Evolutionary conservation across 2,113 vertebrate species (phyloP).

Genomic region (Thamnaconus septentrionalis): DNA sequence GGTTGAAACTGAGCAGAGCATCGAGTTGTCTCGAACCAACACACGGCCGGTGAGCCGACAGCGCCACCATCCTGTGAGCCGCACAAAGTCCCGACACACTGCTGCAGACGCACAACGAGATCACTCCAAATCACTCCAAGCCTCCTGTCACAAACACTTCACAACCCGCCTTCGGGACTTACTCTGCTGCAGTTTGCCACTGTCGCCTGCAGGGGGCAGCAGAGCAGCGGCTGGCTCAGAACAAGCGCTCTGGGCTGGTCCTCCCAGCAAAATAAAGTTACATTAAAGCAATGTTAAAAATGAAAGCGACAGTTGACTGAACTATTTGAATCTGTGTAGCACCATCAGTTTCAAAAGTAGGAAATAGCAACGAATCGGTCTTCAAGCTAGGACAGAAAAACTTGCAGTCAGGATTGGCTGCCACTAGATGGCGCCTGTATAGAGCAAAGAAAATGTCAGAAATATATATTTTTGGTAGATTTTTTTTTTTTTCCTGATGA

Average conservation of each 20-base stretch:
- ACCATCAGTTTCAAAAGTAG: too few relatives aligned
- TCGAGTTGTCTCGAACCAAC: neutral
- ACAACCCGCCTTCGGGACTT: slow-evolving; percentile 49
- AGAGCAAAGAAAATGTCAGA: too few relatives aligned
- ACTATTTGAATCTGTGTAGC: slow-evolving; percentile 5
- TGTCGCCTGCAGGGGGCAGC: slow-evolving; percentile 69
- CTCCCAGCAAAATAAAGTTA: slow-evolving; percentile 21
- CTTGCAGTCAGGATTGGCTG: neutral
- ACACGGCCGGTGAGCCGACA: slow-evolving; percentile 24
- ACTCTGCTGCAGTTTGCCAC: slow-evolving; percentile 68
- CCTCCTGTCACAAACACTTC: neutral
- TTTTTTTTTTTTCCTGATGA: too few relatives aligned
- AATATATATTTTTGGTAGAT: too few relatives aligned
- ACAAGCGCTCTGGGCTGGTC: slow-evolving; percentile 73
- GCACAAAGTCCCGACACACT: too few relatives aligned
- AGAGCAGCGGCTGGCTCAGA: slow-evolving; percentile 76
- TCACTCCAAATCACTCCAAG: neutral
- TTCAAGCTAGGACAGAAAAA: too few relatives aligned
- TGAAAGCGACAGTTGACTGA: neutral
- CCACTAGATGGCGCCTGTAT: too few relatives aligned
- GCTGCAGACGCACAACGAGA: too few relatives aligned
- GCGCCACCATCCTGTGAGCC: neutral
- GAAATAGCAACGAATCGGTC: too few relatives aligned
- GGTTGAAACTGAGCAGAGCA: too few relatives aligned
- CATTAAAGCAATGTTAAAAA: neutral